A percentile compares a stretch with the other conserved stretches of the same genome.
Conservation (phyloP, 2,113 vertebrate genomes). For the Halichoeres trimaculatus region DNA sequence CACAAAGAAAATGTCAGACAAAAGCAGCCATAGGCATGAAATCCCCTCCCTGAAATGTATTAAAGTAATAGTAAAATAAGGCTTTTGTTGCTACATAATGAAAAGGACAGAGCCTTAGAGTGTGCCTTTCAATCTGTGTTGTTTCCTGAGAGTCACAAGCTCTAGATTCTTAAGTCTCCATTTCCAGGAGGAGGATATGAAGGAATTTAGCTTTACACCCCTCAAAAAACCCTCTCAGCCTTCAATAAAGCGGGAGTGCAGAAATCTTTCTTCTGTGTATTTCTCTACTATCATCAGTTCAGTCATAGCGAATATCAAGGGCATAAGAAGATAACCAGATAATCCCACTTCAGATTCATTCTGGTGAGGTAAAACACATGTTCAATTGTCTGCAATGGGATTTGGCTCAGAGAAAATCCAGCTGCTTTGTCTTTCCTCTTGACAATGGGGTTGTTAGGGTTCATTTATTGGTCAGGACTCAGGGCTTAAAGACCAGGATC, state of each 20-base stretch:
- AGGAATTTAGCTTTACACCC: conserved; percentile 14
- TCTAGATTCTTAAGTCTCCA: conserved; percentile 7
- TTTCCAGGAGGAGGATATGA: conserved; percentile 18
- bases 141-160: conserved; percentile 6
- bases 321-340: conserved; percentile 65
- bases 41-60: background rate
- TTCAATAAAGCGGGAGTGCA: conserved; percentile 4
- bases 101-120: conserved; percentile 3
- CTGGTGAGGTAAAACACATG: conserved; percentile 52
- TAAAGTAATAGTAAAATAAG: background rate
- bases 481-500: conserved; percentile 10
- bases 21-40: conserved; percentile 3
- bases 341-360: conserved; percentile 69
- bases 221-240: background rate
- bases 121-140: background rate
- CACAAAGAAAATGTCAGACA: conserved; percentile 10
- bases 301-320: conserved; percentile 54
- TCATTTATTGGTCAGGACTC: conserved; percentile 48
- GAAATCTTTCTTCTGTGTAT: conserved; percentile 5
- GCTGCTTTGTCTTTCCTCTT: conserved; percentile 33
- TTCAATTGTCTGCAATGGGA: conserved; percentile 57
- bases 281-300: conserved; percentile 38
- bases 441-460: conserved; percentile 33
- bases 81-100: background rate
- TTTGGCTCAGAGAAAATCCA: conserved; percentile 42